Percentiles rank a stretch among this genome's conserved stretches.
phyloP scores from a whole-genome alignment of 2,797 vertebrate genomes.

The Rhabdomys pumilio region DNA sequence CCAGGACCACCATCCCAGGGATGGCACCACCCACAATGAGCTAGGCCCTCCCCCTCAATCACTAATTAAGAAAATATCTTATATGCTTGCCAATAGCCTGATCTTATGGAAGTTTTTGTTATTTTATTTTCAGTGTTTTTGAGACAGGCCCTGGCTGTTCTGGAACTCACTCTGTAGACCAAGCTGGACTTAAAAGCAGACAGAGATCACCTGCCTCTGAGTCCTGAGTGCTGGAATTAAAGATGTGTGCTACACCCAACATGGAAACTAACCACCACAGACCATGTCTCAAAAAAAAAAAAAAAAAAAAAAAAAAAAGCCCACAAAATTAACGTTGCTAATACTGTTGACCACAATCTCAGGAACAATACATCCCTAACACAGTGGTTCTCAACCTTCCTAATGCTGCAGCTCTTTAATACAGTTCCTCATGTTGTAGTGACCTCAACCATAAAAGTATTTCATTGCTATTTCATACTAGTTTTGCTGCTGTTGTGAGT shows the following conservation, averaged over 20 bases:
- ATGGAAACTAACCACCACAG: neutral
- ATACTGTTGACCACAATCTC: neutral
- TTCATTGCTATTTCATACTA: neutral
- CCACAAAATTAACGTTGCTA: neutral
- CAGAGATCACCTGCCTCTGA: neutral
- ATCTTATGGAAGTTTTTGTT: neutral
- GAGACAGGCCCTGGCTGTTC: neutral
- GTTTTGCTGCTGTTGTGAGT: neutral
- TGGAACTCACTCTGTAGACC: neutral
- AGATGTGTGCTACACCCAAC: neutral
- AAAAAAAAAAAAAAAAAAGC: neutral
- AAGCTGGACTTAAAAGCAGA: neutral
- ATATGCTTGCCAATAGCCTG: neutral
- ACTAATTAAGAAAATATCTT: constrained; percentile 3
- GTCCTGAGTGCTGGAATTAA: neutral
- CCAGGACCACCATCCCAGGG: neutral
- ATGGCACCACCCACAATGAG: neutral
- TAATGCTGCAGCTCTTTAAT: neutral
- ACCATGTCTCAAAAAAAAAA: neutral
- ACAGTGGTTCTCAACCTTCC: neutral
- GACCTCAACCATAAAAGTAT: neutral
- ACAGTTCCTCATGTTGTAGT: neutral
- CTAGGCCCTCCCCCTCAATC: neutral
- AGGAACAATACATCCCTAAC: neutral
- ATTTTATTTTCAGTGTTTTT: neutral